A percentile compares a stretch with the other conserved stretches of the same genome.
phyloP scores from a whole-genome alignment of 1,140 invertebrate genomes.

The Ips typographus region DNA sequence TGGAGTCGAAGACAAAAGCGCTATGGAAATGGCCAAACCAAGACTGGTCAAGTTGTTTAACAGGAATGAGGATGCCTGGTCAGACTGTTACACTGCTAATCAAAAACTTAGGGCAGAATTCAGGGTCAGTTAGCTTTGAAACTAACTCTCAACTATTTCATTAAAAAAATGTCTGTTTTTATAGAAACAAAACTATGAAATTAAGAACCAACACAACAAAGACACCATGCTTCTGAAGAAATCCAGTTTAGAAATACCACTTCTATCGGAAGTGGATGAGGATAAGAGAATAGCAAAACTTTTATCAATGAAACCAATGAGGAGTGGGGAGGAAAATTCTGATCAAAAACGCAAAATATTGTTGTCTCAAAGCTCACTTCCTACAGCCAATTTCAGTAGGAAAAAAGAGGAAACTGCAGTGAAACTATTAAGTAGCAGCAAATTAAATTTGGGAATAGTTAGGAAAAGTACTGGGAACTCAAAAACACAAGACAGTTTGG shows the following conservation, averaged over 20 bases:
- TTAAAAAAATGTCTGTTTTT: constrained; percentile 43
- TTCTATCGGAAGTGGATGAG: constrained; percentile 77
- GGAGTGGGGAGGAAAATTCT: constrained; percentile 57
- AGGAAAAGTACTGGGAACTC: constrained; percentile 17
- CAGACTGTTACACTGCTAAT: constrained; percentile 90
- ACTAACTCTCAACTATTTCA: constrained; percentile 28
- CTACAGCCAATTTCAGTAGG: constrained; percentile 59
- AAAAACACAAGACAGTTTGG: not conserved
- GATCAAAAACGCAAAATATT: constrained; percentile 56
- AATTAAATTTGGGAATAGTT: constrained; percentile 40
- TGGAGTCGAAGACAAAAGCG: constrained; percentile 76
- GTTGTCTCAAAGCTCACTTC: constrained; percentile 53
- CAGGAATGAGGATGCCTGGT: constrained; percentile 76
- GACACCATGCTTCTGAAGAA: constrained; percentile 76
- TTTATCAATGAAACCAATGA: constrained; percentile 64
- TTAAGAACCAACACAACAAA: constrained; percentile 65
- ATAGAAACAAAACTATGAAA: constrained; percentile 73
- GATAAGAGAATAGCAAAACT: constrained; percentile 78
- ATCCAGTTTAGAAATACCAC: constrained; percentile 73
- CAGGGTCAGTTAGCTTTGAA: constrained; percentile 62
- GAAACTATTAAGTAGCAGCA: constrained; percentile 39
- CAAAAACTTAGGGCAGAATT: constrained; percentile 78
- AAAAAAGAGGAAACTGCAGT: constrained; percentile 47
- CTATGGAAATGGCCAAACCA: constrained; percentile 70
- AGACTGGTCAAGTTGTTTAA: constrained; percentile 73